These are phyloP conservation scores for Drosophila siamana DNA, from an alignment of 2,888 invertebrate species.

Conservation along the genomic window DNA sequence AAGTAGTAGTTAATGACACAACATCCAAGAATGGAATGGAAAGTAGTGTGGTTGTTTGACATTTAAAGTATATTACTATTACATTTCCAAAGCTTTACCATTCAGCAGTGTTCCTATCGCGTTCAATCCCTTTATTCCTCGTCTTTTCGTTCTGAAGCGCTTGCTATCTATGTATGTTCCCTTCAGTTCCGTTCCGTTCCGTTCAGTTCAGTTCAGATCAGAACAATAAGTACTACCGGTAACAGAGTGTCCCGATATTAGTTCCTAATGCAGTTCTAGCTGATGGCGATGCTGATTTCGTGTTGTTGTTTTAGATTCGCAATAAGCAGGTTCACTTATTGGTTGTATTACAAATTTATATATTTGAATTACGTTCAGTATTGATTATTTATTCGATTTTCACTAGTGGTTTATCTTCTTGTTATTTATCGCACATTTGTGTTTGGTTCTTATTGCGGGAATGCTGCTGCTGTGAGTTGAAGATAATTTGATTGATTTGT, in stretches of 20 bases:
- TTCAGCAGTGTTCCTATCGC: conserved; percentile 50
- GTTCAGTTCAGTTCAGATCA: conserved; percentile 43
- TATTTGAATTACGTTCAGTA: conserved; percentile 24
- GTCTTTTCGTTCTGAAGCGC: conserved; percentile 4
- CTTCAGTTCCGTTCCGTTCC: conserved; percentile 8
- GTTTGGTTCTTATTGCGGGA: conserved; percentile 72
- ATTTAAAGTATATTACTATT: conserved; percentile 50
- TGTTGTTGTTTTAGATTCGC: conserved; percentile 4
- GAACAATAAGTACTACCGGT: neutral
- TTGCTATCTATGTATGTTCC: no score
- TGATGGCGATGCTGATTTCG: conserved; percentile 7
- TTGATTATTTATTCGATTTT: conserved; percentile 46
- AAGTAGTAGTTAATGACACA: conserved; percentile 74
- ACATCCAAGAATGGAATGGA: conserved; percentile 71
- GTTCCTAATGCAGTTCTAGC: conserved; percentile 9
- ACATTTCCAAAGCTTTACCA: conserved; percentile 71
- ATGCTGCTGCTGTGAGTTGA: conserved; percentile 76
- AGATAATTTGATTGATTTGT: conserved; percentile 30
- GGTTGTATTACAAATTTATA: conserved; percentile 27
- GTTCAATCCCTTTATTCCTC: neutral
- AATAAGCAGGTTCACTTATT: conserved; percentile 47
- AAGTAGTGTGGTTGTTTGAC: conserved; percentile 44
- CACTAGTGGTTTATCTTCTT: conserved; percentile 11
- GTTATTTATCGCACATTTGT: conserved; percentile 57
- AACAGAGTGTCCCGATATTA: neutral